Percentiles rank a stretch among this genome's conserved stretches.
Evolutionary conservation across 2,888 invertebrate genomes (phyloP).

Genomic region (Scelioninae gen. 2): DNA sequence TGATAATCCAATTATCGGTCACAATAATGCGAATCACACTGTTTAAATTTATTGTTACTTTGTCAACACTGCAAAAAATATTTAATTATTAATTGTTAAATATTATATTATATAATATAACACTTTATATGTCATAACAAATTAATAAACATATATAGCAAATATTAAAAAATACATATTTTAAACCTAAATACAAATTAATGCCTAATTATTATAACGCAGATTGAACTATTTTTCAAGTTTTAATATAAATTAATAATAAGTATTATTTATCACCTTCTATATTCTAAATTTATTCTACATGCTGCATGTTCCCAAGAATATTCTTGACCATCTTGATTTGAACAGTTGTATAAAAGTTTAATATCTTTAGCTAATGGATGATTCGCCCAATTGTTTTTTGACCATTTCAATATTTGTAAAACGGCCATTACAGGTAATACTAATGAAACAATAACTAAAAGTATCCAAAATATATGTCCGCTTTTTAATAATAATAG

Average conservation of each 20-base stretch:
- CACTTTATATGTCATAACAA: no score
- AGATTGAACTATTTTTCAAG: no score
- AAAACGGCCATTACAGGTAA: slow-evolving; percentile 77
- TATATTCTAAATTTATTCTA: slow-evolving; percentile 84
- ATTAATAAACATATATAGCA: no score
- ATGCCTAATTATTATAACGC: no score
- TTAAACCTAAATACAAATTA: no score
- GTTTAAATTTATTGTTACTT: slow-evolving; percentile 82
- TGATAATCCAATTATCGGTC: slow-evolving; percentile 92
- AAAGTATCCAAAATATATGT: slow-evolving; percentile 73
- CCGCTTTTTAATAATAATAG: slow-evolving; percentile 70
- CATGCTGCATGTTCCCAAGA: slow-evolving; percentile 84
- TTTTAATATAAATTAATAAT: slow-evolving; percentile 1
- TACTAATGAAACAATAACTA: slow-evolving; percentile 74
- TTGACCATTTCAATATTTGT: slow-evolving; percentile 82
- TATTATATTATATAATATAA: no score
- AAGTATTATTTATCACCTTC: slow-evolving; percentile 77
- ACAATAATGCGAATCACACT: slow-evolving; percentile 83
- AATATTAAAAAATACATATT: no score
- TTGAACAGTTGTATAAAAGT: slow-evolving; percentile 78
- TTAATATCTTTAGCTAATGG: slow-evolving; percentile 83
- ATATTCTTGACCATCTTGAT: slow-evolving; percentile 73
- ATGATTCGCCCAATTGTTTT: slow-evolving; percentile 83
- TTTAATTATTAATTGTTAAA: no score
- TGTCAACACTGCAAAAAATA: slow-evolving; percentile 82